Evolutionary conservation across 2,113 vertebrate genomes (phyloP).

Genomic region (Tylochromis polylepis): DNA sequence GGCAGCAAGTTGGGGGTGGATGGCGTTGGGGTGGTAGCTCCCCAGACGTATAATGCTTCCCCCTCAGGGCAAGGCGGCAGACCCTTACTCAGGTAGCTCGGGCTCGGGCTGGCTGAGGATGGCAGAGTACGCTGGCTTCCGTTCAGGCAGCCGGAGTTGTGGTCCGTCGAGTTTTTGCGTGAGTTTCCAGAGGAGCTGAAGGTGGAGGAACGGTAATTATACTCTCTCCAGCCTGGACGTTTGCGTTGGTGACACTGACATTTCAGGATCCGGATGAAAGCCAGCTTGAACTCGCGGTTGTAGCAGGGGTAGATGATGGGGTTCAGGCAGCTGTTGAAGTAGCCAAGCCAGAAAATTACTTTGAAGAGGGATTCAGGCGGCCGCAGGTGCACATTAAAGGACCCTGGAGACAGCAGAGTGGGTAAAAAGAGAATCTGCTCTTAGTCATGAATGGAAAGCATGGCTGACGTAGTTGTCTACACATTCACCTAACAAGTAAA

Average conservation of each 20-base stretch:
- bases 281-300: conserved; percentile 96
- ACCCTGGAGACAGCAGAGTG: conserved; percentile 72
- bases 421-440: neutral
- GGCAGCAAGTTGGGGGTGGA: conserved; percentile 69
- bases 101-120: conserved; percentile 75
- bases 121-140: conserved; percentile 87
- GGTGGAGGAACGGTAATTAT: conserved; percentile 86
- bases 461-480: neutral
- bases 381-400: conserved; percentile 85
- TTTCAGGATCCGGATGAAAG: conserved; percentile 88
- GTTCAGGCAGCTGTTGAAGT: conserved; percentile 98
- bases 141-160: conserved; percentile 81
- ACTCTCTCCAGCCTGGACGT: conserved; percentile 77
- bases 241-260: conserved; percentile 86
- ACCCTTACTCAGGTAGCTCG: conserved; percentile 74
- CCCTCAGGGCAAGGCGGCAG: conserved; percentile 75
- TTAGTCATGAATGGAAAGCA: neutral
- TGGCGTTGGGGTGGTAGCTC: conserved; percentile 28
- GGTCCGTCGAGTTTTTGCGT: conserved; percentile 79
- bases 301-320: conserved; percentile 98
- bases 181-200: conserved; percentile 79
- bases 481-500: neutral
- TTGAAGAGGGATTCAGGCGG: conserved; percentile 87
- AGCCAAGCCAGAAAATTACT: conserved; percentile 97
- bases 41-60: conserved; percentile 75